phyloP scores from a whole-genome alignment of 2,113 vertebrate genomes.

The Myxocyprinus asiaticus region DNA sequence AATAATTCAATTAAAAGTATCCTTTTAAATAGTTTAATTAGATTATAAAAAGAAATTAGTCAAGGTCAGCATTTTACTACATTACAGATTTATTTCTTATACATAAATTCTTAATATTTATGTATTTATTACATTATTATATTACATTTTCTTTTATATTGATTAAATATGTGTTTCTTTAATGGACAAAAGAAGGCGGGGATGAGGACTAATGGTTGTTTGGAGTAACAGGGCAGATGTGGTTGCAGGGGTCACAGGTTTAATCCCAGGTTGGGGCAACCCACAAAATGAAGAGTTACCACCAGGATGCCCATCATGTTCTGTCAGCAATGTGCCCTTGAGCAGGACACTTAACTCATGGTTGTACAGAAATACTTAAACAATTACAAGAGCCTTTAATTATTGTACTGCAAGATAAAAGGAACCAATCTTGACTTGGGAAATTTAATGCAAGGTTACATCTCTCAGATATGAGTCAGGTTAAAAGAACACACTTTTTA shows the following conservation, averaged over 20 bases:
- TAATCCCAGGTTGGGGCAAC: slow-evolving; percentile 8
- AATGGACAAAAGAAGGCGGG: neutral
- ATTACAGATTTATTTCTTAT: no score
- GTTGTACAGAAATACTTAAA: slow-evolving; percentile 24
- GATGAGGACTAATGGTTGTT: neutral
- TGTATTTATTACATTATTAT: no score
- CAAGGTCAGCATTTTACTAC: no score
- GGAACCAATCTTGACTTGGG: slow-evolving; percentile 7
- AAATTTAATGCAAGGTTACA: slow-evolving; percentile 11
- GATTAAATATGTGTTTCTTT: no score
- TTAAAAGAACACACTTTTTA: slow-evolving; percentile 24
- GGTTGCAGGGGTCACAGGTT: slow-evolving; percentile 13
- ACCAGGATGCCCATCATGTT: slow-evolving; percentile 4
- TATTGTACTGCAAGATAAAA: slow-evolving; percentile 33
- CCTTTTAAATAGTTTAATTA: no score
- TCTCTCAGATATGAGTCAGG: slow-evolving; percentile 2
- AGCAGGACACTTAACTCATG: slow-evolving; percentile 9
- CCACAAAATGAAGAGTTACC: neutral
- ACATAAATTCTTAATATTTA: no score
- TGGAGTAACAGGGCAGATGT: neutral
- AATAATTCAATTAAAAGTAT: no score
- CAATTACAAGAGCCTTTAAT: slow-evolving; percentile 17
- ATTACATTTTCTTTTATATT: no score
- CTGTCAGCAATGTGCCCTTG: slow-evolving; percentile 9
- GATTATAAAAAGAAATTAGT: no score